A percentile compares a stretch with the other conserved stretches of the same genome.
Evolutionary conservation across 2,888 invertebrate species (phyloP).

Genomic region (Torymus aiolomorphi): DNA sequence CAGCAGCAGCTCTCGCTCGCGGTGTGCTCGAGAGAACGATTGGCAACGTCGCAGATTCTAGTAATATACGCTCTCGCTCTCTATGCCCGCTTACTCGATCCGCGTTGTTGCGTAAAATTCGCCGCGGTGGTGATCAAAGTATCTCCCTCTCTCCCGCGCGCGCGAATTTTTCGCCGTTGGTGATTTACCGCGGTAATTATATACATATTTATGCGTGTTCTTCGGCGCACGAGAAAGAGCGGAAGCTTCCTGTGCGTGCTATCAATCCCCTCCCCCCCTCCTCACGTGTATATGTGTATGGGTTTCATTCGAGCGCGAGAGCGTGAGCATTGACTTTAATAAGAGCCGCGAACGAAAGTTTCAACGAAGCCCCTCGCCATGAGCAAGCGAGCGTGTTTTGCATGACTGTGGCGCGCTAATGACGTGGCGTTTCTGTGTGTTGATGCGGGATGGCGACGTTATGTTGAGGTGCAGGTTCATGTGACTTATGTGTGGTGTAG

Average conservation of each 20-base stretch:
- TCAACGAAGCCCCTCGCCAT: constrained; percentile 20
- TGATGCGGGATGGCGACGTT: not conserved
- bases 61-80: constrained; percentile 6
- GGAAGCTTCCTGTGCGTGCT: constrained; percentile 22
- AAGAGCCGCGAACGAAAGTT: not conserved
- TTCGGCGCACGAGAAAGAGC: not conserved
- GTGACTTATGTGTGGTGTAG: too few species aligned
- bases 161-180: constrained; percentile 16
- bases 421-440: not conserved
- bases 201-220: too few species aligned
- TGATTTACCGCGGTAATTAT: constrained; percentile 28
- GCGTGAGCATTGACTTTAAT: constrained; percentile 5
- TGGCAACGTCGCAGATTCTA: constrained; percentile 52
- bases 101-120: constrained; percentile 36
- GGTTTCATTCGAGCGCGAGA: not conserved
- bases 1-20: constrained; percentile 1
- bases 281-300: not conserved
- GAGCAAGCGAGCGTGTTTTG: not conserved
- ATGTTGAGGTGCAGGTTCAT: not conserved
- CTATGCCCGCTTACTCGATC: not conserved
- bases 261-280: constrained; percentile 10
- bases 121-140: constrained; percentile 29
- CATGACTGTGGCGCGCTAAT: constrained; percentile 17
- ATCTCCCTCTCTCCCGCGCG: not conserved
- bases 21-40: constrained; percentile 2